Evolutionary conservation across 2,797 vertebrate genomes (phyloP).

Genomic region (Falco columbarius): DNA sequence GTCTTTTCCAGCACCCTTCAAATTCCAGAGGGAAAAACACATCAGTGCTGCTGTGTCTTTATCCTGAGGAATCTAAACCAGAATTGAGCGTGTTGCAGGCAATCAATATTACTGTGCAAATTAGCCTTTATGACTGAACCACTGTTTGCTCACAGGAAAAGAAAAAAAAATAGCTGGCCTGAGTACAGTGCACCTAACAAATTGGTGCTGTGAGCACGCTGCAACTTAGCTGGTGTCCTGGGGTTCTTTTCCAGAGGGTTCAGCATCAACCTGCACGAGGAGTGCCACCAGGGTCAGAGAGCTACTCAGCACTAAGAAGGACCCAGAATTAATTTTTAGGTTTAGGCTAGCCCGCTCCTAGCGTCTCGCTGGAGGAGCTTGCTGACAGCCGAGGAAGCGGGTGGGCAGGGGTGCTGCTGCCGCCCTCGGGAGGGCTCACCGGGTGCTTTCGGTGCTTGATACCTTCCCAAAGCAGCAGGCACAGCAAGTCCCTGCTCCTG

Average conservation of each 20-base stretch:
- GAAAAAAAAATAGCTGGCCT: neutral
- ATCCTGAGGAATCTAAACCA: conserved; percentile 66
- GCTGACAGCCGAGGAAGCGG: rapidly evolving
- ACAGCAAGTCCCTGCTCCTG: neutral
- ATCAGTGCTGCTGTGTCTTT: conserved; percentile 19
- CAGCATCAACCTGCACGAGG: neutral
- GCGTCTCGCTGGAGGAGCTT: neutral
- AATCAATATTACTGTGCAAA: conserved; percentile 74
- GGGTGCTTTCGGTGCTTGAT: neutral
- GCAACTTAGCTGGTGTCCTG: rapidly evolving
- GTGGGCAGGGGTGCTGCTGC: neutral
- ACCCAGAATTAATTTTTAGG: neutral
- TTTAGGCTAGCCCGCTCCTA: neutral
- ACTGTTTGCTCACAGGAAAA: neutral
- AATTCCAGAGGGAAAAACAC: conserved; percentile 54
- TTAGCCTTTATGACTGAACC: conserved; percentile 70
- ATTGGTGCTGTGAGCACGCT: neutral
- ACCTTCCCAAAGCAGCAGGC: neutral
- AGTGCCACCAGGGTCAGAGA: neutral
- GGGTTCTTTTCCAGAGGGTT: neutral
- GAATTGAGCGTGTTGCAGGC: conserved; percentile 55
- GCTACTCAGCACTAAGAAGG: neutral
- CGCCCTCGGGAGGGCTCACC: rapidly evolving
- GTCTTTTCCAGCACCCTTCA: conserved; percentile 52
- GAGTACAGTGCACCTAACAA: neutral